A percentile compares a stretch with the other conserved stretches of the same genome.
phyloP scores from a whole-genome alignment of 2,797 vertebrate species.

The Coendou prehensilis region DNA sequence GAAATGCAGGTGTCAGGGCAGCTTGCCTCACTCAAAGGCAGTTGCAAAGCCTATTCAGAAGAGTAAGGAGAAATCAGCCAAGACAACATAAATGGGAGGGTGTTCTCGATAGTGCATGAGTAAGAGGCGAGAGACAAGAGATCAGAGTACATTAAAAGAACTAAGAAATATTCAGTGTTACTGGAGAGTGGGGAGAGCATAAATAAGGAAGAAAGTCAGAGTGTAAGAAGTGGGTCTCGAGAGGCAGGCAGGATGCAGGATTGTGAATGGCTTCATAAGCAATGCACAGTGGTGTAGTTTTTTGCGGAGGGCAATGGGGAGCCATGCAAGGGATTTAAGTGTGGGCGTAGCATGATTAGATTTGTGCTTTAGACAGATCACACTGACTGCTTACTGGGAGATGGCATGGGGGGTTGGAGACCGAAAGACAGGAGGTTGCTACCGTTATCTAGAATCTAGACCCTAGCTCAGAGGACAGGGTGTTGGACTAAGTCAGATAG shows the following conservation, averaged over 20 bases:
- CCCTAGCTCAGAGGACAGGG: background rate
- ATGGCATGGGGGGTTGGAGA: background rate
- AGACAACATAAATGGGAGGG: background rate
- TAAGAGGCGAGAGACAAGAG: background rate
- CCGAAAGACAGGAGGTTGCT: background rate
- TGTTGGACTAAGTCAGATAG: background rate
- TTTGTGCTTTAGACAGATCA: background rate
- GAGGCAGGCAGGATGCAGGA: background rate
- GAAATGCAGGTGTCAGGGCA: background rate
- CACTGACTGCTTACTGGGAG: background rate
- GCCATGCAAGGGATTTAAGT: background rate
- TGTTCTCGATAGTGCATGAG: background rate
- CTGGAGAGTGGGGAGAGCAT: background rate
- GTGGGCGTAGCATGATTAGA: background rate
- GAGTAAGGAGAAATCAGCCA: background rate
- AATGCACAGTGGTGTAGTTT: background rate
- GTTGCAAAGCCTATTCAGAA: background rate
- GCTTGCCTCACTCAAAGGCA: background rate
- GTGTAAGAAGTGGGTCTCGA: background rate
- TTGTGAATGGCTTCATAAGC: background rate
- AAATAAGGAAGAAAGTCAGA: background rate
- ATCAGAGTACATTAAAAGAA: background rate
- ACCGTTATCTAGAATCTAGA: background rate
- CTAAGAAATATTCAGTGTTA: background rate
- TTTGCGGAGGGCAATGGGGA: background rate